Percentiles rank a stretch among this genome's conserved stretches.
Conservation (phyloP, 2,113 vertebrate species). For the Trochalopteron elliotii region DNA sequence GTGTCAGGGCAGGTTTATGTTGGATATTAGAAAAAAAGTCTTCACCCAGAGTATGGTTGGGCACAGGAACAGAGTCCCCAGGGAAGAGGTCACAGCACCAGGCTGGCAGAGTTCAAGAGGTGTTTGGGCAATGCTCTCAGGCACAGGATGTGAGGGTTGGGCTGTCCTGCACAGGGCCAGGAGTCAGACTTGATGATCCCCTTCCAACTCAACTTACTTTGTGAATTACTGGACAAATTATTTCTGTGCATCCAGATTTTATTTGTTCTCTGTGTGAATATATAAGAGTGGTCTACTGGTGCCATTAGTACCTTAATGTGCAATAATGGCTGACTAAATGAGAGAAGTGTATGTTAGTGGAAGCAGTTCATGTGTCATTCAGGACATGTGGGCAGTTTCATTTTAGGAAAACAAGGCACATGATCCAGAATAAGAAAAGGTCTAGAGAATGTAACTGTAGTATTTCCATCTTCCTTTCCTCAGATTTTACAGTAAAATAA, state of each 20-base stretch:
- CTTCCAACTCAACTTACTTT: not conserved
- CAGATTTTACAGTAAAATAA: not conserved
- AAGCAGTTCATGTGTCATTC: not conserved
- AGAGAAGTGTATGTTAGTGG: not conserved
- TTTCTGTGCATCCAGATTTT: not conserved
- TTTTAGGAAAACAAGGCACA: not conserved
- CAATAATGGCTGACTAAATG: not conserved
- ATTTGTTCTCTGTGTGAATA: not conserved
- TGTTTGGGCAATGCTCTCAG: not conserved
- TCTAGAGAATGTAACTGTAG: not conserved
- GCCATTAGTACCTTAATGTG: not conserved
- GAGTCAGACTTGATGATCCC: accelerated
- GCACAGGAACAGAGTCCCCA: not conserved
- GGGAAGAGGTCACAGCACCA: not conserved
- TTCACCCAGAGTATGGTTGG: not conserved
- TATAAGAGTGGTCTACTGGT: not conserved
- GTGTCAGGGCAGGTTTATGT: not conserved
- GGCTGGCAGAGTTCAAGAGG: not conserved
- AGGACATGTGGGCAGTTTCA: not conserved
- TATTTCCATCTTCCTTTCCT: not conserved
- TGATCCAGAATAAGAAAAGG: not conserved
- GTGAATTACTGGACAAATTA: not conserved
- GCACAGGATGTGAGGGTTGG: too few species aligned
- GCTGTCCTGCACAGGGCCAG: not conserved
- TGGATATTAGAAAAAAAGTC: not conserved